These are phyloP conservation scores for Danio choprae DNA, from an alignment of 2,797 vertebrate species.

Conservation along the genomic window DNA sequence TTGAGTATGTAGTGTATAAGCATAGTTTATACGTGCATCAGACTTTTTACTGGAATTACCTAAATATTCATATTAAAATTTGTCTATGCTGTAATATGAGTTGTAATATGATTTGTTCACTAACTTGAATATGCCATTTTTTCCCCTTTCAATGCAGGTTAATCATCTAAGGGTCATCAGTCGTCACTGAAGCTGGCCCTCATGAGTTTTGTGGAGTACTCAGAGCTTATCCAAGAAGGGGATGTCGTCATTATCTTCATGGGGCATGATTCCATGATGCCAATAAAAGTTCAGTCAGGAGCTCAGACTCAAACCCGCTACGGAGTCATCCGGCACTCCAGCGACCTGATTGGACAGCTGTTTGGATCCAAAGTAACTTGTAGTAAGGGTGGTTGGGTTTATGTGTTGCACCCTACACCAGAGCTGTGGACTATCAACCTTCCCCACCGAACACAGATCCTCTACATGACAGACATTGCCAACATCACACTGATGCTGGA, in stretches of 20 bases:
- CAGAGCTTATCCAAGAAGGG: constrained; percentile 86
- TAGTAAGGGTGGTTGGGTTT: constrained; percentile 95
- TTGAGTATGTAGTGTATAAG: too few relatives aligned
- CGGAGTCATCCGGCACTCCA: constrained; percentile 91
- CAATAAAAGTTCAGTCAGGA: constrained; percentile 89
- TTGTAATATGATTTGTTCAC: too few relatives aligned
- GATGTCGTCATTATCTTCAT: constrained; percentile 92
- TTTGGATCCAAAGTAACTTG: constrained; percentile 96
- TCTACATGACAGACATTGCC: constrained; percentile 96
- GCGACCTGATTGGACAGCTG: constrained; percentile 89
- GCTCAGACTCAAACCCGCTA: constrained; percentile 94
- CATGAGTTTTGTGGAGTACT: constrained; percentile 96
- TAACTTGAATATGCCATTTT: too few relatives aligned
- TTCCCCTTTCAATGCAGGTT: background rate
- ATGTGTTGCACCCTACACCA: constrained; percentile 93
- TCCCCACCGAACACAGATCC: constrained; percentile 96
- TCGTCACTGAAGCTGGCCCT: constrained; percentile 11
- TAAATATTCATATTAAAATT: too few relatives aligned
- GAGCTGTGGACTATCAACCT: constrained; percentile 95
- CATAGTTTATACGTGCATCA: too few relatives aligned
- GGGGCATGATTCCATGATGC: constrained; percentile 90
- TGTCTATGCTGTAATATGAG: too few relatives aligned
- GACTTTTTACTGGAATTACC: too few relatives aligned
- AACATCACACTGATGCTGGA: constrained; percentile 97
- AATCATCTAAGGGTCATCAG: background rate